These are phyloP conservation scores for Cistogaster globosa DNA, from an alignment of 2,888 invertebrate species.

Conservation along the genomic window DNA sequence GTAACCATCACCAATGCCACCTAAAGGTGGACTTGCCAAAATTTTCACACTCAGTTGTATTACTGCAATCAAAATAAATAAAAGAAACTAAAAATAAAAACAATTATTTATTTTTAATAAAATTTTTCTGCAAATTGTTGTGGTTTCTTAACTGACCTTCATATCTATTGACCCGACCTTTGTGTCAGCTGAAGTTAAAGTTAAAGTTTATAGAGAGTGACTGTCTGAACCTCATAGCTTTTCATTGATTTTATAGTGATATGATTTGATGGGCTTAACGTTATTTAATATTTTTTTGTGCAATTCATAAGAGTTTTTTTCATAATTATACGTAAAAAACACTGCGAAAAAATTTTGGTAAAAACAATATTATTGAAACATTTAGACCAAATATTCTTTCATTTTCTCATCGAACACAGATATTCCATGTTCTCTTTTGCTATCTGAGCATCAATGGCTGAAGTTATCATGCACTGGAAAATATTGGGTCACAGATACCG, in stretches of 20 bases:
- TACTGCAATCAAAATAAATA: constrained; percentile 1
- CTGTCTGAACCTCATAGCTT: constrained; percentile 45
- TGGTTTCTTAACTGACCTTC: constrained; percentile 46
- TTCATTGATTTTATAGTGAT: constrained; percentile 54
- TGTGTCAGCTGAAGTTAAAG: background rate
- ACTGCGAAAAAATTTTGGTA: too few relatives aligned
- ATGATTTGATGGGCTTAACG: constrained; percentile 34
- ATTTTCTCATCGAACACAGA: too few relatives aligned
- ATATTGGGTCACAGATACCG: too few relatives aligned
- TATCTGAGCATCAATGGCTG: too few relatives aligned
- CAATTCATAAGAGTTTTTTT: too few relatives aligned
- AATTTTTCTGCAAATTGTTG: background rate
- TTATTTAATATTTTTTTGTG: constrained; percentile 22
- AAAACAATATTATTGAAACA: too few relatives aligned
- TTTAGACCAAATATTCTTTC: too few relatives aligned
- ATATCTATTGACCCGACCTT: constrained; percentile 16
- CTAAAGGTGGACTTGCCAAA: constrained; percentile 48
- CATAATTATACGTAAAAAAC: too few relatives aligned
- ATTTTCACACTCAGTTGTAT: background rate
- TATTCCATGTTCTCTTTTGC: too few relatives aligned
- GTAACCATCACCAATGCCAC: constrained; percentile 69
- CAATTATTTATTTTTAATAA: background rate
- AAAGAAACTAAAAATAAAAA: constrained; percentile 23
- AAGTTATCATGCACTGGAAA: too few relatives aligned
- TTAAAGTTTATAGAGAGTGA: constrained; percentile 8